Percentiles rank a stretch among this genome's conserved stretches.
These are phyloP conservation scores for Trichoplusia ni DNA, from an alignment of 1,140 invertebrate genomes.

Conservation along the genomic window DNA sequence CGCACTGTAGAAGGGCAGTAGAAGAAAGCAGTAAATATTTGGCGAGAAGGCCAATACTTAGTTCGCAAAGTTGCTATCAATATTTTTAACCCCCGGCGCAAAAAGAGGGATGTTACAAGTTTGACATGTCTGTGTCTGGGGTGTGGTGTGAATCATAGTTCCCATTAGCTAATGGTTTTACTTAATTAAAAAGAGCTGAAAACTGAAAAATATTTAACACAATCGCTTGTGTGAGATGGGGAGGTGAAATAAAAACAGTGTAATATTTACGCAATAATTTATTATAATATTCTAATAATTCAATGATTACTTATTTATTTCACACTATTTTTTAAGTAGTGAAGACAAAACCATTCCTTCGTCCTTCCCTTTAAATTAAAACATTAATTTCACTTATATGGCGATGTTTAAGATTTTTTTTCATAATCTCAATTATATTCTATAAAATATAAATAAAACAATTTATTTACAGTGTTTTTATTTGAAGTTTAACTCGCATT, in stretches of 20 bases:
- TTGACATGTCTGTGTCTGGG: too few species aligned
- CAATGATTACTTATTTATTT: slow-evolving; percentile 70
- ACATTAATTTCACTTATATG: slow-evolving; percentile 14
- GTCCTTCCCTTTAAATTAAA: slow-evolving; percentile 23
- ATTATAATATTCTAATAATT: slow-evolving; percentile 77
- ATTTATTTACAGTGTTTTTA: slow-evolving; percentile 33
- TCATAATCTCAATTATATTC: slow-evolving; percentile 5
- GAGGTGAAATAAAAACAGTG: slow-evolving; percentile 10
- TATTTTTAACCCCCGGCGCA: too few species aligned
- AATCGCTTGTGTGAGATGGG: too few species aligned
- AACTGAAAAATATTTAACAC: too few species aligned
- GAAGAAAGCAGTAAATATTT: too few species aligned
- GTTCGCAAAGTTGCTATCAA: too few species aligned
- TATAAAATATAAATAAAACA: slow-evolving; percentile 18
- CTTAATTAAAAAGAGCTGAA: too few species aligned
- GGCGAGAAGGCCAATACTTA: too few species aligned
- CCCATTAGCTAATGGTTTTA: too few species aligned
- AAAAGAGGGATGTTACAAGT: too few species aligned
- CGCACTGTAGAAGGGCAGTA: too few species aligned
- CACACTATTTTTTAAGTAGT: slow-evolving; percentile 74
- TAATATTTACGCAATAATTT: slow-evolving; percentile 68
- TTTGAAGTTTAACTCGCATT: slow-evolving; percentile 6
- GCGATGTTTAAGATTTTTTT: slow-evolving; percentile 9
- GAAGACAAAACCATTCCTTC: slow-evolving; percentile 67
- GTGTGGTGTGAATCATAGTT: too few species aligned